These are phyloP conservation scores for Diaphora mendica DNA, from an alignment of 2,888 invertebrate species.

Conservation along the genomic window DNA sequence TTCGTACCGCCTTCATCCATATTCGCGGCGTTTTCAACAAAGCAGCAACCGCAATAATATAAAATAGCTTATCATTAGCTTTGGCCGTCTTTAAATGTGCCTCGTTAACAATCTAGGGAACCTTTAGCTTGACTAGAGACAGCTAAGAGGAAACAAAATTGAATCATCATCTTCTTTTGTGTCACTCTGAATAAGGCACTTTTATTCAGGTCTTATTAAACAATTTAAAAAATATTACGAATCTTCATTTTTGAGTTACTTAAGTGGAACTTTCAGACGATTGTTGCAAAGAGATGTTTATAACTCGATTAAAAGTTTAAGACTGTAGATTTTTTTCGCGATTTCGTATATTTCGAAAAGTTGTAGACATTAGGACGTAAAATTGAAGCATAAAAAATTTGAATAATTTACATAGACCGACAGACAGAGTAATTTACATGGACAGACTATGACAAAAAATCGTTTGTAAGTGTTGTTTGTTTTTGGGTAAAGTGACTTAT, in stretches of 20 bases:
- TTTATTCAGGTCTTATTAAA: not conserved
- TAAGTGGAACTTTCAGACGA: conserved; percentile 22
- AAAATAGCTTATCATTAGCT: conserved; percentile 19
- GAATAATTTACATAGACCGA: not conserved
- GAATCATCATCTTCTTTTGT: conserved; percentile 27
- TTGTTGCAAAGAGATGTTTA: not conserved
- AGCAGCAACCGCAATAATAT: conserved; percentile 28
- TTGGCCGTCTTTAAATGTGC: conserved; percentile 11
- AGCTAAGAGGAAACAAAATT: conserved; percentile 16
- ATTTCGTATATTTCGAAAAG: not conserved
- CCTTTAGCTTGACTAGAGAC: conserved; percentile 5
- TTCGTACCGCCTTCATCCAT: not conserved
- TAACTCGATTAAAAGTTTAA: not conserved
- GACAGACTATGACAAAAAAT: no score
- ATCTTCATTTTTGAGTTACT: conserved; percentile 30
- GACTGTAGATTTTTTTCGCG: not conserved
- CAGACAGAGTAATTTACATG: no score
- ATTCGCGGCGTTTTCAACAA: conserved; percentile 3
- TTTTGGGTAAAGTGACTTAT: no score
- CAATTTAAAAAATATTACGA: conserved; percentile 26
- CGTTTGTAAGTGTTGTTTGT: no score
- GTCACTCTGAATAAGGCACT: conserved; percentile 5
- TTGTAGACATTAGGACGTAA: not conserved
- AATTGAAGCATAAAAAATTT: not conserved
- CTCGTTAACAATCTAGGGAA: conserved; percentile 12